Evolutionary conservation across 1,140 invertebrate genomes (phyloP).

Genomic region (Drosophila cardini): DNA sequence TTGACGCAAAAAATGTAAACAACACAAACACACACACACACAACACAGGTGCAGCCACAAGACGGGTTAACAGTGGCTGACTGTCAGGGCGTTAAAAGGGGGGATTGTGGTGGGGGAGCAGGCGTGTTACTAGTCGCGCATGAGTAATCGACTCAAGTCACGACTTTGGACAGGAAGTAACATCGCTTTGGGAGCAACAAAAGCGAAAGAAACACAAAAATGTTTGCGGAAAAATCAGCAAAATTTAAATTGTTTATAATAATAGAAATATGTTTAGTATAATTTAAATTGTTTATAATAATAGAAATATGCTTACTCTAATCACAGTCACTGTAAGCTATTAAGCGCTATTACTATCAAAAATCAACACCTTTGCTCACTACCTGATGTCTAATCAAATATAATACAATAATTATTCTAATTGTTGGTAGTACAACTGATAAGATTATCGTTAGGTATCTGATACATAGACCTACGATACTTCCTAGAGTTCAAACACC

Average conservation of each 20-base stretch:
- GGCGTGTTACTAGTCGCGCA: constrained; percentile 42
- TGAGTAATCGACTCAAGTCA: constrained; percentile 60
- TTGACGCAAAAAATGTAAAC: constrained; percentile 62
- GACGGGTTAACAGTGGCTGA: background rate
- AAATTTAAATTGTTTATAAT: too few species aligned
- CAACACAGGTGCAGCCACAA: constrained; percentile 11
- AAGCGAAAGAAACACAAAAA: too few species aligned
- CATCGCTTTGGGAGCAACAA: background rate
- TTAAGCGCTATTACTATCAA: too few species aligned
- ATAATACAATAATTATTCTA: constrained; percentile 19
- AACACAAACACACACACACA: constrained; percentile 27
- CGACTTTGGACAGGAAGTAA: constrained; percentile 37
- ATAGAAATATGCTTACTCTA: background rate
- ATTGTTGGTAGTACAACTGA: background rate
- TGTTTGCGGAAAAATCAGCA: too few species aligned
- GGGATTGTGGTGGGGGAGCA: background rate
- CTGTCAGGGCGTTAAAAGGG: too few species aligned
- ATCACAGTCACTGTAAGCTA: background rate
- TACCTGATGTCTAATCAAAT: constrained; percentile 6
- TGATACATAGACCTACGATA: background rate
- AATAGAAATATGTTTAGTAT: too few species aligned
- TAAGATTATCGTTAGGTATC: constrained; percentile 1
- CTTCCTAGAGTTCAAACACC: constrained; percentile 18
- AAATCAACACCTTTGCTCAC: background rate
- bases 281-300: background rate